These are phyloP conservation scores for human DNA, from an alignment of 2,113 vertebrate genomes.

Conservation along the genomic window GRCh38 chr18:23442001-23442500, in stretches of 20 bases:
- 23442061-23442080: not conserved
- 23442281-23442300: not conserved
- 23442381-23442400: not conserved
- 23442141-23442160: not conserved
- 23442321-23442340: not conserved
- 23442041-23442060: not conserved
- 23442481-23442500: not conserved
- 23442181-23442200: not conserved
- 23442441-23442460: not conserved
- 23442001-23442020: not conserved
- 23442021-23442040: not conserved
- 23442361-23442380: not conserved
- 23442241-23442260: not conserved
- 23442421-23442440: not conserved
- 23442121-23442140: not conserved
- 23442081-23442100: not conserved
- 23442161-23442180: not conserved
- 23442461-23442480: not conserved
- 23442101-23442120: constrained; percentile 10
- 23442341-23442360: not conserved
- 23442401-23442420: not conserved
- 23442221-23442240: not conserved
- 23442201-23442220: not conserved
- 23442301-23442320: not conserved
- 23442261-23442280: not conserved